phyloP scores from a whole-genome alignment of 2,113 vertebrate genomes.

The Mugil cephalus region DNA sequence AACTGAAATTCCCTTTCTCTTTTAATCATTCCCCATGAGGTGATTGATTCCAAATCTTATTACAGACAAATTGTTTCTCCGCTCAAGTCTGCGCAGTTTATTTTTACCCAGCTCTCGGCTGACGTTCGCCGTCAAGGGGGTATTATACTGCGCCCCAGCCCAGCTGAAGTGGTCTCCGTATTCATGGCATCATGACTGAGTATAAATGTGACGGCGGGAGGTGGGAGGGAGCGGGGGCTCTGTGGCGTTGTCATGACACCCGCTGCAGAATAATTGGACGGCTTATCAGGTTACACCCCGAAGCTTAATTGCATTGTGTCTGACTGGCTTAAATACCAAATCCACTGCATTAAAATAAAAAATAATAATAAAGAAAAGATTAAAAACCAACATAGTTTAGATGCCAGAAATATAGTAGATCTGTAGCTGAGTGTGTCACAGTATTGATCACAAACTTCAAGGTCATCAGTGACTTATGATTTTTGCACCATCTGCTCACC shows the following conservation, averaged over 20 bases:
- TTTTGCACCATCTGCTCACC: slow-evolving; percentile 10
- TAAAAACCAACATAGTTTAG: background rate
- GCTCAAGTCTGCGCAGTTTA: slow-evolving; percentile 13
- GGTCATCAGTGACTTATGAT: background rate
- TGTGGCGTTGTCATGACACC: slow-evolving; percentile 76
- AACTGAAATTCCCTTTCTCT: background rate
- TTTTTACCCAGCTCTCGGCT: slow-evolving; percentile 44
- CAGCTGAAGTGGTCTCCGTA: slow-evolving; percentile 51
- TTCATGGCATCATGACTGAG: slow-evolving; percentile 46
- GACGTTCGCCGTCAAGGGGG: slow-evolving; percentile 30
- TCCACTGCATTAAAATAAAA: background rate
- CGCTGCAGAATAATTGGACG: slow-evolving; percentile 61
- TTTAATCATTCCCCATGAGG: background rate
- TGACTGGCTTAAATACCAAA: slow-evolving; percentile 28
- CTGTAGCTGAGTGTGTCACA: background rate
- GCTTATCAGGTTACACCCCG: slow-evolving; percentile 66
- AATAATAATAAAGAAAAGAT: background rate
- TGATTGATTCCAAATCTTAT: background rate
- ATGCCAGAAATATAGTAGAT: slow-evolving; percentile 2
- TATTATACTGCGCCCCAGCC: slow-evolving; percentile 26
- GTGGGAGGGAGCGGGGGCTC: slow-evolving; percentile 3
- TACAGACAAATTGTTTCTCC: background rate
- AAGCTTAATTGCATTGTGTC: slow-evolving; percentile 68
- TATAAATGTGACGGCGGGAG: slow-evolving; percentile 29
- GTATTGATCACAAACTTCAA: slow-evolving; percentile 18